Evolutionary conservation across 1,140 invertebrate species (phyloP).

Genomic region (Solenopsis fugax): DNA sequence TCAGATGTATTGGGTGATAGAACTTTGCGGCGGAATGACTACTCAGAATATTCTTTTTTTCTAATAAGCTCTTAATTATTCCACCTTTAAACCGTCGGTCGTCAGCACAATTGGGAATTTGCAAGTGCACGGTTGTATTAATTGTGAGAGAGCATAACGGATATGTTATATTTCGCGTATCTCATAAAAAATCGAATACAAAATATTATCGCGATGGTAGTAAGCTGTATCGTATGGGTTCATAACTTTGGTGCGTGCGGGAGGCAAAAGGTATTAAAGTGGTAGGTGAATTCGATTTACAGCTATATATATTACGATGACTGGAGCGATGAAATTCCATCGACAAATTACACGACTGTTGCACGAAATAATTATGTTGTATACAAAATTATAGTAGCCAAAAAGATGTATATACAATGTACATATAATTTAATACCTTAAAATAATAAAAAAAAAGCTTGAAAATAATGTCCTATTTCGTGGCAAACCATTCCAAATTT

Average conservation of each 20-base stretch:
- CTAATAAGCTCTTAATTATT: slow-evolving; percentile 80
- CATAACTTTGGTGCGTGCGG: background rate
- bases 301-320: slow-evolving; percentile 7
- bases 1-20: slow-evolving; percentile 77
- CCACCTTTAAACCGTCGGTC: background rate
- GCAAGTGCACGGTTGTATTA: slow-evolving; percentile 10
- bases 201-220: background rate
- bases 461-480: background rate
- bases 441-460: background rate
- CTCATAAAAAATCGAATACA: background rate
- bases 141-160: slow-evolving; percentile 2
- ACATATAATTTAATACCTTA: background rate
- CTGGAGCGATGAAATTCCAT: background rate
- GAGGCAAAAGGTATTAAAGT: slow-evolving; percentile 2
- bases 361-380: background rate
- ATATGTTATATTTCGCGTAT: background rate
- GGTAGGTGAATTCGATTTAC: slow-evolving; percentile 3
- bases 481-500: background rate
- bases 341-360: background rate
- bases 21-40: slow-evolving; percentile 71
- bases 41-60: slow-evolving; percentile 56
- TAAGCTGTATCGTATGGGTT: slow-evolving; percentile 3
- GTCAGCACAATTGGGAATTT: background rate
- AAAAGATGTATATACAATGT: background rate
- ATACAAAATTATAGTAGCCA: background rate